phyloP scores from a whole-genome alignment of 1,140 invertebrate genomes.

The Zelostemma sp. region DNA sequence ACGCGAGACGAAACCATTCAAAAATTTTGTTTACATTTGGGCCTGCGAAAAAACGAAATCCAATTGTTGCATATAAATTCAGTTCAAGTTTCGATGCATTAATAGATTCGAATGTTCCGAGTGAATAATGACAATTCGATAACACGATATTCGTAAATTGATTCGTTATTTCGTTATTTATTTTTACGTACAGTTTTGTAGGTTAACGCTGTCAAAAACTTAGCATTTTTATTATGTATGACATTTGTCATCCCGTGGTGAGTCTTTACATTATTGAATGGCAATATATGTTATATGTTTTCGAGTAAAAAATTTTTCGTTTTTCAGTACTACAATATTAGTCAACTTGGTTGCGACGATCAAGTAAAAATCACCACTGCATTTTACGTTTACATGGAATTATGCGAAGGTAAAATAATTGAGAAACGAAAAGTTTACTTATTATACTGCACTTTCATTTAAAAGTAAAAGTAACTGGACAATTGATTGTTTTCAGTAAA shows the following conservation, averaged over 20 bases:
- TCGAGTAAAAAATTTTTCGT: conserved; percentile 11
- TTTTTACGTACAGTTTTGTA: too few species aligned
- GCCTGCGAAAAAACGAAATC: too few species aligned
- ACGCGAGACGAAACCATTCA: too few species aligned
- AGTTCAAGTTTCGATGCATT: too few species aligned
- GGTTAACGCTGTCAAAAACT: too few species aligned
- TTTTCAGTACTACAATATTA: conserved; percentile 66
- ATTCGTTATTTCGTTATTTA: too few species aligned
- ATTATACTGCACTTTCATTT: conserved; percentile 10
- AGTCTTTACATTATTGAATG: conserved; percentile 34
- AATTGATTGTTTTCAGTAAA: conserved; percentile 44
- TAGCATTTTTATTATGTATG: conserved; percentile 53
- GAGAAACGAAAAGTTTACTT: conserved; percentile 8
- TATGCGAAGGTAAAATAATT: conserved; percentile 63
- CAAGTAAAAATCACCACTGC: conserved; percentile 61
- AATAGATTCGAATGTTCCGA: too few species aligned
- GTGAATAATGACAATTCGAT: too few species aligned
- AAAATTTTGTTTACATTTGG: too few species aligned
- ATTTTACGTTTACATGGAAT: conserved; percentile 66
- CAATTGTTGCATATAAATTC: too few species aligned
- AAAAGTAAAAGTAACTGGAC: conserved; percentile 2
- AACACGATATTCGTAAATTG: too few species aligned
- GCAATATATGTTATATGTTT: background rate
- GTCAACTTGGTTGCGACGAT: conserved; percentile 64
- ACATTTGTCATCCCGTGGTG: conserved; percentile 61